Conservation (phyloP, 2,888 invertebrate species). For the Euclidia mi region DNA sequence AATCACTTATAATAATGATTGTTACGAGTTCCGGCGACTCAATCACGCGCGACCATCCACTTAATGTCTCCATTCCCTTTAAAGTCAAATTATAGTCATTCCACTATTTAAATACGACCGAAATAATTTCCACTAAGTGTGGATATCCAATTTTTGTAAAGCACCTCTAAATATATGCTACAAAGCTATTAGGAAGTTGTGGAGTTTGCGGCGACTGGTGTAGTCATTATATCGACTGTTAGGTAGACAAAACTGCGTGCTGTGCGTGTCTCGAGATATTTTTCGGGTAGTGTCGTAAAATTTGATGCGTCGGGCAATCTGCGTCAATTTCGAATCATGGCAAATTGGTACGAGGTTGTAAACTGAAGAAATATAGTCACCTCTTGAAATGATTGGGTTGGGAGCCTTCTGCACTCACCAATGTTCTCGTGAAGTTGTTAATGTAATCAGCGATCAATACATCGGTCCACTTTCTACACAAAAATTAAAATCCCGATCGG, state of each 20-base stretch:
- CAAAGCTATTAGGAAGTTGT: slow-evolving; percentile 5
- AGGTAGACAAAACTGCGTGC: slow-evolving; percentile 14
- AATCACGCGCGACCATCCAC: slow-evolving; percentile 30
- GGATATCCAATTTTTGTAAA: slow-evolving; percentile 35
- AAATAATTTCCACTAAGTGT: slow-evolving; percentile 15
- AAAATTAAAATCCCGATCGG: no score
- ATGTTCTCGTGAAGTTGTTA: no score
- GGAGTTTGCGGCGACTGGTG: slow-evolving; percentile 4
- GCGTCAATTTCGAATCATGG: no score
- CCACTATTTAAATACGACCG: slow-evolving; percentile 40
- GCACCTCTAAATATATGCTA: slow-evolving; percentile 36
- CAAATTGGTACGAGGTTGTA: no score
- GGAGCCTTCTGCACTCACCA: no score
- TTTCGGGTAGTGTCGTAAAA: slow-evolving; percentile 20
- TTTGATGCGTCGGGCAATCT: slow-evolving; percentile 10
- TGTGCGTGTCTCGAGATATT: slow-evolving; percentile 10
- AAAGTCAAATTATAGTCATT: slow-evolving; percentile 44
- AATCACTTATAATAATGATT: neutral
- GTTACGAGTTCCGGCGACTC: neutral
- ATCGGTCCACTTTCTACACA: no score
- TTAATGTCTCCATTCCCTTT: slow-evolving; percentile 50
- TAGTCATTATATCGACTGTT: slow-evolving; percentile 18
- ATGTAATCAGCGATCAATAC: no score
- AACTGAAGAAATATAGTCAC: no score
- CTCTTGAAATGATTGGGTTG: no score